Percentiles rank a stretch among this genome's conserved stretches.
These are phyloP conservation scores for Sebastes steindachneri DNA, from an alignment of 2,797 vertebrate species.

Conservation along the genomic window DNA sequence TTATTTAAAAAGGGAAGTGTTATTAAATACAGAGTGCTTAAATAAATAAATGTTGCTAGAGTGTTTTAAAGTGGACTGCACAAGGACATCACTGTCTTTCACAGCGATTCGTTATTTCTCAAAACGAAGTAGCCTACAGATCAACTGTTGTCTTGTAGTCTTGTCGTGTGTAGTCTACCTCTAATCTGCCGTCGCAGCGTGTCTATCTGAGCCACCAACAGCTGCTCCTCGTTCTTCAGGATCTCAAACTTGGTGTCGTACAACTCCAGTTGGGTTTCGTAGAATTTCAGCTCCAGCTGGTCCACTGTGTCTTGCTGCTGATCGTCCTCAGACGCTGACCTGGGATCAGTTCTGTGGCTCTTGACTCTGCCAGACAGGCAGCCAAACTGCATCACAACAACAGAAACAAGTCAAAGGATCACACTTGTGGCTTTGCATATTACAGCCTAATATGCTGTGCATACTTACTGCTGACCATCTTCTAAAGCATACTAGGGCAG, in stretches of 20 bases:
- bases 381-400: slow-evolving; percentile 81
- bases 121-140: background rate
- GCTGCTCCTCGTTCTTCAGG: slow-evolving; percentile 92
- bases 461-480: background rate
- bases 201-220: slow-evolving; percentile 90
- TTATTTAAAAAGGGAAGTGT: background rate
- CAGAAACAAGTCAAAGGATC: background rate
- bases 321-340: slow-evolving; percentile 9
- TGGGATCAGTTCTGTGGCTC: slow-evolving; percentile 8
- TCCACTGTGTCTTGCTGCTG: slow-evolving; percentile 77
- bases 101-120: background rate
- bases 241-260: slow-evolving; percentile 93
- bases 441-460: background rate
- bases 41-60: background rate
- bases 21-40: background rate
- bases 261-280: slow-evolving; percentile 91
- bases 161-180: slow-evolving; percentile 78
- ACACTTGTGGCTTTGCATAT: background rate
- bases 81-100: background rate
- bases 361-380: slow-evolving; percentile 68
- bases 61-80: background rate
- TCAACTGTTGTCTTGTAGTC: background rate
- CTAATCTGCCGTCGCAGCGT: slow-evolving; percentile 89
- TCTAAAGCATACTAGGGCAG: background rate
- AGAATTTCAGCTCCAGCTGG: slow-evolving; percentile 92